These are phyloP conservation scores for Smutsia temminckii DNA, from an alignment of 2,797 vertebrate genomes.

Conservation along the genomic window DNA sequence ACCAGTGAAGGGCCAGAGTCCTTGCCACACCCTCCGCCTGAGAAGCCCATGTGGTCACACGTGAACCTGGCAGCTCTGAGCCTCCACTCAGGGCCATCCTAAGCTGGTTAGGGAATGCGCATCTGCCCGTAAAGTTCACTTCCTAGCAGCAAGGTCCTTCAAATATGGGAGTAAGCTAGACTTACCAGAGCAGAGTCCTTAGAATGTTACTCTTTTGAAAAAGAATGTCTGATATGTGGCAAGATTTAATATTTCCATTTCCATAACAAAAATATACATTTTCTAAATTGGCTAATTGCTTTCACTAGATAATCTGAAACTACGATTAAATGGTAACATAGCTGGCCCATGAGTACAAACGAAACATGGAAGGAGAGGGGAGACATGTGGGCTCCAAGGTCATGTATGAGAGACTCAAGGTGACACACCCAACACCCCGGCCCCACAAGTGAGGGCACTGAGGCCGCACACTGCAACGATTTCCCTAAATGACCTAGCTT, in stretches of 20 bases:
- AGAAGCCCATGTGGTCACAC: background rate
- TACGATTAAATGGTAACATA: no score
- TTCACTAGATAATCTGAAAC: background rate
- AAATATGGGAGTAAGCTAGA: background rate
- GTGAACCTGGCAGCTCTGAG: no score
- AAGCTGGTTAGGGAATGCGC: background rate
- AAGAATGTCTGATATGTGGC: background rate
- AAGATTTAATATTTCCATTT: background rate
- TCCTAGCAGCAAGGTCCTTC: accelerated
- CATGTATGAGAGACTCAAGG: background rate
- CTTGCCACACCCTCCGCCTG: accelerated
- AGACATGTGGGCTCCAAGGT: background rate
- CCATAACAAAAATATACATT: background rate
- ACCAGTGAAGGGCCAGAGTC: accelerated
- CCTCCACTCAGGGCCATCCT: background rate
- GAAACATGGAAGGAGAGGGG: background rate
- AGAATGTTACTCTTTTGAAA: background rate
- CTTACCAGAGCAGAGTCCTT: background rate
- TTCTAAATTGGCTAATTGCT: background rate
- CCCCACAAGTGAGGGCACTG: background rate
- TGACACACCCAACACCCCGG: background rate
- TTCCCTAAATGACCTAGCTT: background rate
- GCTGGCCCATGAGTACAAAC: accelerated
- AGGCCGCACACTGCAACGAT: background rate
- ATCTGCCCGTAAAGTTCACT: background rate